Percentiles rank a stretch among this genome's conserved stretches.
Conservation (phyloP, 2,888 invertebrate species). For the Volucella inflata region DNA sequence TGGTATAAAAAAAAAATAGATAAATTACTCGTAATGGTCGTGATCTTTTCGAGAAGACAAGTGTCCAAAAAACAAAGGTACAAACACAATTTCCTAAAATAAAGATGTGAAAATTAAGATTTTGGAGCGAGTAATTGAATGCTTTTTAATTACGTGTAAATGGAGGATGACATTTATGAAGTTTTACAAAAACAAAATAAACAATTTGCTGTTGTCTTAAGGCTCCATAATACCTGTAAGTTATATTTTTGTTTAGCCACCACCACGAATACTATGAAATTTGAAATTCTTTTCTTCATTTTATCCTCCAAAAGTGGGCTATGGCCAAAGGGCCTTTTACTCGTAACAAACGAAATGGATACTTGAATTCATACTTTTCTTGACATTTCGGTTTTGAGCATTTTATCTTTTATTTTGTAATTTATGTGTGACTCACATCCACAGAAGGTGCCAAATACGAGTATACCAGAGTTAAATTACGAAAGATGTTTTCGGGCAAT, state of each 20-base stretch:
- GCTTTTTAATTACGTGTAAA: conserved; percentile 70
- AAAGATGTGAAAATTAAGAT: conserved; percentile 39
- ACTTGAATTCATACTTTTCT: conserved; percentile 39
- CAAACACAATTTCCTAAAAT: conserved; percentile 5
- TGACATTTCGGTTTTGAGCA: conserved; percentile 53
- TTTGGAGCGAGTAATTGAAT: conserved; percentile 64
- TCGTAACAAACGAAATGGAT: conserved; percentile 9
- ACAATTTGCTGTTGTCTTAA: conserved; percentile 4
- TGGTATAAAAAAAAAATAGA: conserved; percentile 39
- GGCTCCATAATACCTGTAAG: neutral
- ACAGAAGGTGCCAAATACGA: conserved; percentile 54
- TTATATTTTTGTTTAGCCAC: conserved; percentile 39
- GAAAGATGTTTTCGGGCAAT: conserved; percentile 48
- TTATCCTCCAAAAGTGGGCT: neutral
- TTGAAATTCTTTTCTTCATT: conserved; percentile 26
- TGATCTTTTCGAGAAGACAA: conserved; percentile 22
- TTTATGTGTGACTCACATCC: conserved; percentile 51
- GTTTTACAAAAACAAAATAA: conserved; percentile 14
- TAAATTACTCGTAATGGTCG: conserved; percentile 60
- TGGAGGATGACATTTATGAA: conserved; percentile 45
- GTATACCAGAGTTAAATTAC: conserved; percentile 10
- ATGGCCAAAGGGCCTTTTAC: conserved; percentile 53
- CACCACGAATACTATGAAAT: conserved; percentile 28
- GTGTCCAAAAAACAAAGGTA: conserved; percentile 19
- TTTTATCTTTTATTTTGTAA: conserved; percentile 63